phyloP scores from a whole-genome alignment of 2,888 invertebrate genomes.

The Drosophila merina region DNA sequence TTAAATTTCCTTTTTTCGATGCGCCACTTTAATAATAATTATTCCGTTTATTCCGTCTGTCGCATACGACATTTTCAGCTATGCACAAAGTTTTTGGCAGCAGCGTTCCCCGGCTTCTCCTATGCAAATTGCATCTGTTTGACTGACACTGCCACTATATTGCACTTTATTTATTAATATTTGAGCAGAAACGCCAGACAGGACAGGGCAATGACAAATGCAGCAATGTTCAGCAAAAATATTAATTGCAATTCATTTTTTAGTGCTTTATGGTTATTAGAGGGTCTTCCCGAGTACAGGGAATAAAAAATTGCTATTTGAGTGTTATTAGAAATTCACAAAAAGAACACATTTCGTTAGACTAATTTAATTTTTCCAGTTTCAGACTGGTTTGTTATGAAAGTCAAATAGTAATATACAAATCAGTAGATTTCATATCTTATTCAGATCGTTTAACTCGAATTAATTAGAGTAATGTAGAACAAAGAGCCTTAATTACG shows the following conservation, averaged over 20 bases:
- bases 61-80: conserved; percentile 29
- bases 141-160: conserved; percentile 23
- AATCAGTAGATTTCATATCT: neutral
- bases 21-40: conserved; percentile 37
- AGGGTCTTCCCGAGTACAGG: neutral
- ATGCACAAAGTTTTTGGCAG: conserved; percentile 36
- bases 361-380: conserved; percentile 3
- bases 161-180: conserved; percentile 45
- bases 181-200: conserved; percentile 21
- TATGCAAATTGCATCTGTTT: conserved; percentile 28
- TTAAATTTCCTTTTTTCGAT: conserved; percentile 13
- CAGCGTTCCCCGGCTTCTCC: neutral
- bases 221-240: conserved; percentile 20
- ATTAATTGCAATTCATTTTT: conserved; percentile 39
- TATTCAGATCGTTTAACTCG: neutral
- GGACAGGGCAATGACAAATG: conserved; percentile 31
- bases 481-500: neutral
- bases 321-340: neutral
- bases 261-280: neutral
- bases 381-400: neutral
- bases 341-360: neutral
- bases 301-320: neutral
- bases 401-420: neutral
- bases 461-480: neutral
- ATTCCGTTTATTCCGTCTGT: conserved; percentile 34